Percentiles rank a stretch among this genome's conserved stretches.
Evolutionary conservation across 2,113 vertebrate species (phyloP).

Genomic region (Saimiri boliviensis): DNA sequence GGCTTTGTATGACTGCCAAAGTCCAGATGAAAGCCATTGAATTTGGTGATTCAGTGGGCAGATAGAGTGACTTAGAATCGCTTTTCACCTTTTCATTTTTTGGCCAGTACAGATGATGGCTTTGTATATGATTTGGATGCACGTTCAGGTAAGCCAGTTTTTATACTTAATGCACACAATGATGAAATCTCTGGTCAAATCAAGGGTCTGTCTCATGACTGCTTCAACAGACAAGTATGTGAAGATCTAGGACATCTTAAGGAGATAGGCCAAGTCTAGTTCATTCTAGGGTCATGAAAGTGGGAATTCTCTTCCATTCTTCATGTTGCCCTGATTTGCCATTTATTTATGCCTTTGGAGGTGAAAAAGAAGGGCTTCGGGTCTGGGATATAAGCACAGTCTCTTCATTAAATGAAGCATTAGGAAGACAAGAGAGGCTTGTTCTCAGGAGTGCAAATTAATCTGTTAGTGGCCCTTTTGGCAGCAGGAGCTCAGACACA

Average conservation of each 20-base stretch:
- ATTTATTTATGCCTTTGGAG: conserved; percentile 95
- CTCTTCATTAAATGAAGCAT: conserved; percentile 91
- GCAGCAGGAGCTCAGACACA: conserved; percentile 77
- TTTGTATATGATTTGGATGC: conserved; percentile 98
- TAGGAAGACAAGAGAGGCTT: conserved; percentile 90
- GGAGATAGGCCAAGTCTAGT: conserved; percentile 94
- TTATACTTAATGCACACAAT: conserved; percentile 94
- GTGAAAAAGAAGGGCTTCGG: conserved; percentile 93
- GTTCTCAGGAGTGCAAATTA: conserved; percentile 80
- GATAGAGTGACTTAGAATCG: conserved; percentile 95
- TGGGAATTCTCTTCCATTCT: conserved; percentile 96
- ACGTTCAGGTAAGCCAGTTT: conserved; percentile 94
- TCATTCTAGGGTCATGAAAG: conserved; percentile 97
- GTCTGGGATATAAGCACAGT: conserved; percentile 95
- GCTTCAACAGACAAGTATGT: conserved; percentile 94
- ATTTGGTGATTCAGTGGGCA: conserved; percentile 96
- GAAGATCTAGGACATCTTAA: conserved; percentile 96
- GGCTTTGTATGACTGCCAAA: conserved; percentile 95
- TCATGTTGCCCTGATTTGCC: conserved; percentile 94
- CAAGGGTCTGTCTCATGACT: conserved; percentile 95
- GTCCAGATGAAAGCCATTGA: conserved; percentile 89
- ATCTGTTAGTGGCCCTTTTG: conserved; percentile 49
- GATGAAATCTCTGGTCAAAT: conserved; percentile 97
- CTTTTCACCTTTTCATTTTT: conserved; percentile 95
- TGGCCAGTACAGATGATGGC: conserved; percentile 97